Percentiles rank a stretch among this genome's conserved stretches.
Evolutionary conservation across 2,113 vertebrate species (phyloP).

Genomic region (Phrynocephalus versicolor): DNA sequence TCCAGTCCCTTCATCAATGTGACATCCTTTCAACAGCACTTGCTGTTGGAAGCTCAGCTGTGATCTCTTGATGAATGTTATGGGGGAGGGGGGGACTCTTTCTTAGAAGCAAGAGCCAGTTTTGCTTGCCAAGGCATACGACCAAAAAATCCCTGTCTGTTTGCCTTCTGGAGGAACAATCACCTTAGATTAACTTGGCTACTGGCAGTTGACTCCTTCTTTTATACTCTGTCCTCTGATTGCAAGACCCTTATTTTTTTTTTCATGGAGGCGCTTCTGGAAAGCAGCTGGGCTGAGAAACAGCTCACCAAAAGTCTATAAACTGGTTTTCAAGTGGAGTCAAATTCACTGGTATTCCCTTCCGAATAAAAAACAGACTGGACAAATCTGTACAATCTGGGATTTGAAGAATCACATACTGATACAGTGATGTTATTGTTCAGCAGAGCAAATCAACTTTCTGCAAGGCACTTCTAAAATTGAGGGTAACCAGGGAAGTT

Average conservation of each 20-base stretch:
- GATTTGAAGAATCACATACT: too few relatives aligned
- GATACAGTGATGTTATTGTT: too few relatives aligned
- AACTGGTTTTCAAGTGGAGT: conserved; percentile 38
- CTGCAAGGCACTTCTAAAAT: too few relatives aligned
- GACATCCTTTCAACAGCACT: too few relatives aligned
- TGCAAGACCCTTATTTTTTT: conserved; percentile 29
- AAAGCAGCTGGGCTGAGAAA: conserved; percentile 51
- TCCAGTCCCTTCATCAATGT: too few relatives aligned
- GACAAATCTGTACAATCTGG: neutral
- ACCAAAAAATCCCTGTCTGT: neutral
- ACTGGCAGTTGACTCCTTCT: conserved; percentile 36
- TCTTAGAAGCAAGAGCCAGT: neutral
- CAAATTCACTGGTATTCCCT: neutral
- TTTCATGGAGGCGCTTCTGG: neutral
- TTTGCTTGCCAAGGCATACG: neutral
- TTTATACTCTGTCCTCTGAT: conserved; percentile 18
- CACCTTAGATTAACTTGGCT: conserved; percentile 52
- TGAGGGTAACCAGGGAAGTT: too few relatives aligned
- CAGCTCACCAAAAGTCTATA: conserved; percentile 55
- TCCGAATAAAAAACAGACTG: neutral
- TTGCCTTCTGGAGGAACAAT: conserved; percentile 21
- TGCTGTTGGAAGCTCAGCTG: too few relatives aligned
- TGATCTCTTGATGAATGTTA: too few relatives aligned
- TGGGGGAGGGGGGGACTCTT: too few relatives aligned
- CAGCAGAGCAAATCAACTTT: too few relatives aligned